Evolutionary conservation across 2,113 vertebrate species (phyloP).

Genomic region (Gymnobelideus leadbeateri): DNA sequence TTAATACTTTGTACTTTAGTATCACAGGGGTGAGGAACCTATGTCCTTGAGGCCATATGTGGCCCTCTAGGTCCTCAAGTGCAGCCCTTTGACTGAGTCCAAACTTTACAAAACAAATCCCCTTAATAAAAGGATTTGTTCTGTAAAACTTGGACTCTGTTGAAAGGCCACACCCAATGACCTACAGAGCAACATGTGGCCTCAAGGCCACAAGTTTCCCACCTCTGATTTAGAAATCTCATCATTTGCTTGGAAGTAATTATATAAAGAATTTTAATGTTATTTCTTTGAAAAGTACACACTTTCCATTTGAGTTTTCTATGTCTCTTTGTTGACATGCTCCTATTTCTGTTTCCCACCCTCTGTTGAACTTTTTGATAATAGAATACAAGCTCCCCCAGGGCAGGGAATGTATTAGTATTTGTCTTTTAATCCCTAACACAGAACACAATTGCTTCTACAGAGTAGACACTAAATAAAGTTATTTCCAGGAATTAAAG

Average conservation of each 20-base stretch:
- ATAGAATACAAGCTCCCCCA: neutral
- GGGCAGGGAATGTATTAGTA: neutral
- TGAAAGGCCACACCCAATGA: too few relatives aligned
- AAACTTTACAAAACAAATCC: too few relatives aligned
- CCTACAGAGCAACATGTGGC: too few relatives aligned
- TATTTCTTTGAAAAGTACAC: neutral
- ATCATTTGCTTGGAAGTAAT: neutral
- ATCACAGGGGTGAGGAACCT: neutral
- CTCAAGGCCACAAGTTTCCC: too few relatives aligned
- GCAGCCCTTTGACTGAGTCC: too few relatives aligned
- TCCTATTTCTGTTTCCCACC: constrained; percentile 15
- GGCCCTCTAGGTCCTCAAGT: too few relatives aligned
- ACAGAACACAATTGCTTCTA: neutral
- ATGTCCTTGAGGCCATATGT: too few relatives aligned
- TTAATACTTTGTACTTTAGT: neutral
- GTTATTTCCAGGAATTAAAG: neutral
- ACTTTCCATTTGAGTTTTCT: constrained; percentile 29
- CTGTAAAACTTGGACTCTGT: too few relatives aligned
- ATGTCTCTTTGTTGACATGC: neutral
- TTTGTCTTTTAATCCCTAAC: neutral
- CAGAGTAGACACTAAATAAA: neutral
- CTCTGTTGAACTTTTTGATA: neutral
- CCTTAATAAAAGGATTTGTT: too few relatives aligned
- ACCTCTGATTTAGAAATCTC: neutral
- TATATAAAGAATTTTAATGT: neutral